Base-by-base conservation (phyloP, 2,888 invertebrate genomes). In the Hermaeophaga mercurialis region DNA sequence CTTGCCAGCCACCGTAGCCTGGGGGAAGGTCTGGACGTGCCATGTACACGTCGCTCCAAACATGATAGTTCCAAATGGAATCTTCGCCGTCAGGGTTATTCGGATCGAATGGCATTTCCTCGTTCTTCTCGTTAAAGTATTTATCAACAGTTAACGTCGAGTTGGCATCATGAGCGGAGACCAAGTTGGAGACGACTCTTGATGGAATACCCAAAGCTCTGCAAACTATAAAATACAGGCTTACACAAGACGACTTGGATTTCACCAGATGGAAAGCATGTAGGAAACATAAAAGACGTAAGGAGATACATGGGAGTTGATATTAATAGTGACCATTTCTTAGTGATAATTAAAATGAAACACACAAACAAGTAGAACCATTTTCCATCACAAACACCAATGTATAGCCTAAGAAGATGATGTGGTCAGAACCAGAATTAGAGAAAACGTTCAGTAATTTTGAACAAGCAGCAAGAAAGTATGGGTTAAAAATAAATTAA, bases 41-140 rank as follows among this genome's bases (percentile, higher is more conserved):
- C 91, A 92, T 91, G 88, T 90, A 93, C 0, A 87, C 89, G 66
- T 93, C 93, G 70, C 89, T 91, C 93, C 93, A 93, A 5, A 92
- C 91, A 70, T 93, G 92, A 73, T 89, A 93, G 76, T 90, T 92
- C 91, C 93, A 93, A 65, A 92, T 85, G 8, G 90, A 89, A 73
- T 93, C 92, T 41, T 84, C 84, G 1, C 86, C 85, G 17, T 77
- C 77, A 0, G 83, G 81, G 69, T 89, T 87, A 63, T 86, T 84
- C 1, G 89, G 87, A 68, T 88, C 88, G 57, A 77, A 83, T 31
- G 82, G 82, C 56, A 89, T 70, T 69, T 86, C 86, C 60, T 86
- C 85, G 78, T 88, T 85, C 12, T 82, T 80, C 43, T 79, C 80
- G 33, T 85, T 81, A 77, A 86, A 90, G 74, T 89, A 90, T 73